phyloP scores from a whole-genome alignment of 2,113 vertebrate species.

The Gracilinanus agilis region DNA sequence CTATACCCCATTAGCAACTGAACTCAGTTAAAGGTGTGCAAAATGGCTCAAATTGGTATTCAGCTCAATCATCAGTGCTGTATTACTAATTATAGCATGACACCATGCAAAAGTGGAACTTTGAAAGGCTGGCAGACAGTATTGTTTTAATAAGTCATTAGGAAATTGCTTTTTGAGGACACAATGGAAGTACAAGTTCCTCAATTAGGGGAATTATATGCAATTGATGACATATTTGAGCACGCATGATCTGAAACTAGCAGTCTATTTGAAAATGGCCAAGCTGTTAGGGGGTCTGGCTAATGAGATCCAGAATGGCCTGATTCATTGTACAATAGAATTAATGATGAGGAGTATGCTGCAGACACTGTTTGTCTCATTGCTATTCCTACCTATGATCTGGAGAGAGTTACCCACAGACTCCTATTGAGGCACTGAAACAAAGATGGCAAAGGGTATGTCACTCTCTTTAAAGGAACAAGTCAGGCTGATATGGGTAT shows the following conservation, averaged over 20 bases:
- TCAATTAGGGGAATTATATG: slow-evolving; percentile 78
- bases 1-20: slow-evolving; percentile 63
- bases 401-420: slow-evolving; percentile 8
- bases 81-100: slow-evolving; percentile 73
- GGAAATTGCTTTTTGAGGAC: slow-evolving; percentile 76
- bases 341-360: slow-evolving; percentile 34
- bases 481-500: neutral
- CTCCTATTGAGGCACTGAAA: slow-evolving; percentile 39
- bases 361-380: slow-evolving; percentile 16
- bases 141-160: slow-evolving; percentile 79
- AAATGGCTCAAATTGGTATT: slow-evolving; percentile 68
- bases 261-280: slow-evolving; percentile 54
- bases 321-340: slow-evolving; percentile 61
- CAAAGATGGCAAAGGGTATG: slow-evolving; percentile 30
- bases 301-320: slow-evolving; percentile 69
- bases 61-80: slow-evolving; percentile 68
- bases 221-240: slow-evolving; percentile 76
- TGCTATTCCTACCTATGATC: neutral
- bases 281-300: slow-evolving; percentile 62
- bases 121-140: slow-evolving; percentile 73
- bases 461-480: slow-evolving; percentile 26
- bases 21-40: slow-evolving; percentile 52
- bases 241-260: slow-evolving; percentile 67
- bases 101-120: slow-evolving; percentile 73
- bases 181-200: slow-evolving; percentile 75